A percentile compares a stretch with the other conserved stretches of the same genome.
phyloP scores from a whole-genome alignment of 2,888 invertebrate genomes.

The Disparrhopalites patrizii region DNA sequence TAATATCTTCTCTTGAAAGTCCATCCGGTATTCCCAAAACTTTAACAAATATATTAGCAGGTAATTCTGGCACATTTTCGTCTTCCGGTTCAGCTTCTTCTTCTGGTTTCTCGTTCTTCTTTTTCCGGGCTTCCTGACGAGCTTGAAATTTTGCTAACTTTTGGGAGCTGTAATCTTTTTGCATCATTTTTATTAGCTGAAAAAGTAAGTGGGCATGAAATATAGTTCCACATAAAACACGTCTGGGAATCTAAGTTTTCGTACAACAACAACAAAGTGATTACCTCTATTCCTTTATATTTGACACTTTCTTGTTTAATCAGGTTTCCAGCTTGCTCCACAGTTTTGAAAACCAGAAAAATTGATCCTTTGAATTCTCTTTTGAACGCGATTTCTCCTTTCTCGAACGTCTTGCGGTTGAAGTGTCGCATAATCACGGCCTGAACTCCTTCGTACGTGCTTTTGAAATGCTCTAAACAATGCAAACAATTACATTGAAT shows the following conservation, averaged over 20 bases:
- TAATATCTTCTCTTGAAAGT: slow-evolving; percentile 66
- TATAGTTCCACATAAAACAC: not conserved
- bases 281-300: slow-evolving; percentile 27
- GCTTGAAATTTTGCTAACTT: slow-evolving; percentile 50
- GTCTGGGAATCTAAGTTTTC: not conserved
- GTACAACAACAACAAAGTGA: too few species aligned
- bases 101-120: slow-evolving; percentile 40
- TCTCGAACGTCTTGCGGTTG: slow-evolving; percentile 43
- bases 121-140: slow-evolving; percentile 47
- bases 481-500: too few species aligned
- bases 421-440: slow-evolving; percentile 62
- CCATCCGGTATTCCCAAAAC: slow-evolving; percentile 63
- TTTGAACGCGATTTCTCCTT: slow-evolving; percentile 19
- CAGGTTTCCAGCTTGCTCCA: slow-evolving; percentile 59
- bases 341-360: slow-evolving; percentile 77
- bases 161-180: slow-evolving; percentile 49
- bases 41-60: slow-evolving; percentile 70
- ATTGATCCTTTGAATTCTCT: slow-evolving; percentile 80
- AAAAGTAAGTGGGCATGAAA: not conserved
- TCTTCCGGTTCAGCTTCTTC: slow-evolving; percentile 51
- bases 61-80: slow-evolving; percentile 54
- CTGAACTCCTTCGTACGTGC: slow-evolving; percentile 59
- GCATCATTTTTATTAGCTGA: slow-evolving; percentile 54
- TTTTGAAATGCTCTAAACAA: slow-evolving; percentile 31
- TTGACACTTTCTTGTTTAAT: slow-evolving; percentile 36